Percentiles rank a stretch among this genome's conserved stretches.
Evolutionary conservation across 2,113 vertebrate species (phyloP).

Genomic region (Oxyura jamaicensis): DNA sequence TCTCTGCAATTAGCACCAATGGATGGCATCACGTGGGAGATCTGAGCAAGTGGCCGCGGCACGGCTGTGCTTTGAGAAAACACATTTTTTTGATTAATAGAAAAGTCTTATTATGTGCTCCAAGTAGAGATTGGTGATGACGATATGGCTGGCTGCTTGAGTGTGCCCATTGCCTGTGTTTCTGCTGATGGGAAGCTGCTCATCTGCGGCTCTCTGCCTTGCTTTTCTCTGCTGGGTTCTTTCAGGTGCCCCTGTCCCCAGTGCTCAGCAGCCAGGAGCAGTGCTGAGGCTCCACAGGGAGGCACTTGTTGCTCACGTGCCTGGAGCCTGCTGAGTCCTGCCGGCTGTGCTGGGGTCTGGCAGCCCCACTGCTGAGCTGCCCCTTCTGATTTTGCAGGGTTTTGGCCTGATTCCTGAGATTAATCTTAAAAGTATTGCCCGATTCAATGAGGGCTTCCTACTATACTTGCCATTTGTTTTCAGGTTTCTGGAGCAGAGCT

Average conservation of each 20-base stretch:
- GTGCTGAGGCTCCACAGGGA: neutral
- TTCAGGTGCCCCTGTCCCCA: neutral
- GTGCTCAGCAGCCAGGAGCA: neutral
- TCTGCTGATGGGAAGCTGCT: neutral
- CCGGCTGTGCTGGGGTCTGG: neutral
- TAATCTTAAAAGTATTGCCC: neutral
- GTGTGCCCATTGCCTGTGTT: neutral
- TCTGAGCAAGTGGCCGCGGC: neutral
- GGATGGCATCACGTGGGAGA: neutral
- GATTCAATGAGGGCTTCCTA: neutral
- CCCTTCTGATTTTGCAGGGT: neutral
- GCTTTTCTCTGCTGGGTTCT: neutral
- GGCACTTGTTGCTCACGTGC: neutral
- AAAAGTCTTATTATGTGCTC: neutral
- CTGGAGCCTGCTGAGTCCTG: rapidly evolving
- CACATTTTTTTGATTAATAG: no score
- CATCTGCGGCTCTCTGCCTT: neutral
- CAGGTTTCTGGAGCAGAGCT: neutral
- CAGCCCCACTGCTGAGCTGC: neutral
- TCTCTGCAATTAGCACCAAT: neutral
- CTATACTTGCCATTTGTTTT: rapidly evolving
- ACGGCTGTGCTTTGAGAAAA: neutral
- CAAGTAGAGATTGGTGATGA: neutral
- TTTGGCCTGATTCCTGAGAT: neutral
- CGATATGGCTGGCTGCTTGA: neutral